phyloP scores from a whole-genome alignment of 2,113 vertebrate species.

The Struthio camelus region DNA sequence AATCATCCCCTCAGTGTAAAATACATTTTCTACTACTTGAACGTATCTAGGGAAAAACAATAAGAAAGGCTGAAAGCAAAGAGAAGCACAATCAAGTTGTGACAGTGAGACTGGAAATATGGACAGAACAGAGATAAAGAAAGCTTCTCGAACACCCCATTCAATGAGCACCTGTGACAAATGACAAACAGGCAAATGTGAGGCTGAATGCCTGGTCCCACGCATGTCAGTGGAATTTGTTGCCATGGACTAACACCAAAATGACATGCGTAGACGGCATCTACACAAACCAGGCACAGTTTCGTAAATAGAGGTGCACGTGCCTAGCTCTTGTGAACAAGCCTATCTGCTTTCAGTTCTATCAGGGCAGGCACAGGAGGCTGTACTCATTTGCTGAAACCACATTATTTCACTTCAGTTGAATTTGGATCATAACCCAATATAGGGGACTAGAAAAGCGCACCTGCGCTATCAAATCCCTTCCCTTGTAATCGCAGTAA shows the following conservation, averaged over 20 bases:
- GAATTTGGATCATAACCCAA: background rate
- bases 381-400: background rate
- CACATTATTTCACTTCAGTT: background rate
- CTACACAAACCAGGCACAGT: background rate
- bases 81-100: background rate
- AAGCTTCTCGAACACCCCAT: background rate
- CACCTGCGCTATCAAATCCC: background rate
- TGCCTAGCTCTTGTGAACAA: background rate
- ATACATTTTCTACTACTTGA: background rate
- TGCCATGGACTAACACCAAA: background rate
- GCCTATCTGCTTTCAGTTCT: background rate
- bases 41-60: background rate
- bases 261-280: no score
- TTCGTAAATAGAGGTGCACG: background rate
- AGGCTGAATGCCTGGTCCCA: background rate
- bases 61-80: background rate
- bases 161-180: rapidly evolving
- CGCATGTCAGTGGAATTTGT: background rate
- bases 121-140: background rate
- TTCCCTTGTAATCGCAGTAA: background rate
- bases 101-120: background rate
- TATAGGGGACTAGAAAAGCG: background rate
- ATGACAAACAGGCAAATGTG: background rate
- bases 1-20: background rate
- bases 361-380: background rate